phyloP scores from a whole-genome alignment of 2,888 invertebrate species.

The Lithosia quadra region DNA sequence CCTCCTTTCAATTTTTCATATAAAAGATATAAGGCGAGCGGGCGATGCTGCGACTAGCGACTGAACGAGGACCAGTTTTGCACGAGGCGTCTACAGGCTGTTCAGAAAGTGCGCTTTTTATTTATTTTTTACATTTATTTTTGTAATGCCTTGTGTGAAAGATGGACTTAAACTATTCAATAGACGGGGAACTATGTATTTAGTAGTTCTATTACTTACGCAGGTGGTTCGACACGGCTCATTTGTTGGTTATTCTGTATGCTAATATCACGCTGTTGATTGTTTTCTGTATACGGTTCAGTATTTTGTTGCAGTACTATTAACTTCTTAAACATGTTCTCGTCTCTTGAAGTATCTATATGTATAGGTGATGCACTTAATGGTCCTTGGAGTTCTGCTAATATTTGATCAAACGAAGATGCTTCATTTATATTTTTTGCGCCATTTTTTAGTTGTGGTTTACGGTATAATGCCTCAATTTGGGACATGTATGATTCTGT shows the following conservation, averaged over 20 bases:
- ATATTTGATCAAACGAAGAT: slow-evolving; percentile 2
- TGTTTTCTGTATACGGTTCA: not conserved
- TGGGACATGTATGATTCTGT: not conserved
- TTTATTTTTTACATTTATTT: too few species aligned
- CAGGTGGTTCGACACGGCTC: not conserved
- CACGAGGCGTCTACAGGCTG: too few species aligned
- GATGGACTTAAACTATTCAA: too few species aligned
- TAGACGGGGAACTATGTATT: too few species aligned
- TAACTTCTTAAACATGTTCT: not conserved
- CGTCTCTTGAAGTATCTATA: not conserved
- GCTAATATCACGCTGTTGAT: too few species aligned
- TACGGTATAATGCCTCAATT: not conserved
- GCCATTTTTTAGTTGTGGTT: not conserved
- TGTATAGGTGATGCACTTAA: not conserved
- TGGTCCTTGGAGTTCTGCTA: not conserved
- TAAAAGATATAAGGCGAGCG: too few species aligned
- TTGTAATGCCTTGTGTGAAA: too few species aligned
- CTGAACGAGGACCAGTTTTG: too few species aligned
- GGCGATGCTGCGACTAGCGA: too few species aligned
- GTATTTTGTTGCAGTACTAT: not conserved
- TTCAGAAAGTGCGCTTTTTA: too few species aligned
- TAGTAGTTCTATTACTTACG: too few species aligned
- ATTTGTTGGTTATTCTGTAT: not conserved
- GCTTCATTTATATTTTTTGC: not conserved
- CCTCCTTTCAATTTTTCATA: too few species aligned